phyloP scores from a whole-genome alignment of 2,113 vertebrate genomes.

The Lycaon pictus region DNA sequence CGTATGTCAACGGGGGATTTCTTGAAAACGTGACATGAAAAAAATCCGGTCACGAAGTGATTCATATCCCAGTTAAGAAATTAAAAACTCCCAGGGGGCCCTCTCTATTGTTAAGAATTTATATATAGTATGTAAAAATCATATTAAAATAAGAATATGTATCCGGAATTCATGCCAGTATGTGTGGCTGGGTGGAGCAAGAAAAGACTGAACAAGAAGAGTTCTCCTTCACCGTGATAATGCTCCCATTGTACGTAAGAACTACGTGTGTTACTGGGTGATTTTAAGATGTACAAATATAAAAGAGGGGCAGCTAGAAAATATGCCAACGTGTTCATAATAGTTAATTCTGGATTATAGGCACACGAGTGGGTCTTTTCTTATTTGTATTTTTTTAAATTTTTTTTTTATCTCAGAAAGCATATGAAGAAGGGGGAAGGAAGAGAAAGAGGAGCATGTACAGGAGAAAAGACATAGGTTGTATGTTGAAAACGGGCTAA shows the following conservation, averaged over 20 bases:
- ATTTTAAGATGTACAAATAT: neutral
- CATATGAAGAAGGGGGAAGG: neutral
- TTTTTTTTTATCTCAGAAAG: neutral
- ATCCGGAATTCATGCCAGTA: neutral
- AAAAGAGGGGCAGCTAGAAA: neutral
- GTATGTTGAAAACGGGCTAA: too few species aligned
- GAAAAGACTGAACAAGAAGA: neutral
- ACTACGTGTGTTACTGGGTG: neutral
- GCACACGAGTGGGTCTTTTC: neutral
- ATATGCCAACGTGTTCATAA: rapidly evolving
- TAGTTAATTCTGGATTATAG: too few species aligned
- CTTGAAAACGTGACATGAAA: neutral
- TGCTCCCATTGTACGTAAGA: rapidly evolving
- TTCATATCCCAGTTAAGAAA: neutral
- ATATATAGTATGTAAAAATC: neutral
- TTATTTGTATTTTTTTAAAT: neutral
- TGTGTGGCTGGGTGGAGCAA: too few species aligned
- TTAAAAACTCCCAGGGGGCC: neutral
- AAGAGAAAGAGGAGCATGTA: too few species aligned
- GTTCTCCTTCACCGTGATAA: neutral
- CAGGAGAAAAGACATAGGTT: too few species aligned
- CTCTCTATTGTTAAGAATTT: neutral
- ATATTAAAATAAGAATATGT: neutral
- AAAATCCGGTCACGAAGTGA: neutral
- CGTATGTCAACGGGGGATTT: neutral